Evolutionary conservation across 2,113 vertebrate genomes (phyloP).

Genomic region (Serinus canaria): DNA sequence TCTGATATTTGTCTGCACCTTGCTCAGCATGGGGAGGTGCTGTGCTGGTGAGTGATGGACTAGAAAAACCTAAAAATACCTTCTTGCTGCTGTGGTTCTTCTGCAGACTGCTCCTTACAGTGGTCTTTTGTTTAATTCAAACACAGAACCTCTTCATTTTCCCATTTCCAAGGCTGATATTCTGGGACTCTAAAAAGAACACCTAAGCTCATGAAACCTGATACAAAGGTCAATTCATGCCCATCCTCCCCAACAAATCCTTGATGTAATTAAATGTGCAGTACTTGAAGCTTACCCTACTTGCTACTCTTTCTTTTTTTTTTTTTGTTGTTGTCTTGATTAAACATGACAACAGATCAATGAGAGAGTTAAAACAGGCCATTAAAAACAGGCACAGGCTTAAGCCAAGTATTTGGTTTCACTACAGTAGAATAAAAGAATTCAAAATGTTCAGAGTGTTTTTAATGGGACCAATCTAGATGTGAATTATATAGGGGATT

Average conservation of each 20-base stretch:
- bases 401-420: not conserved
- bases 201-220: conserved; percentile 36
- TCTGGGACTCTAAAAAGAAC: not conserved
- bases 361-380: conserved; percentile 5
- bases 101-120: not conserved
- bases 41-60: not conserved
- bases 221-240: conserved; percentile 46
- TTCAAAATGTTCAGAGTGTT: not conserved
- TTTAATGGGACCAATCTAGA: not conserved
- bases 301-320: not conserved
- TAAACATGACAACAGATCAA: conserved; percentile 53
- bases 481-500: not conserved
- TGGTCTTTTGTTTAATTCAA: not conserved
- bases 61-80: not conserved
- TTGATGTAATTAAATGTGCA: conserved; percentile 44
- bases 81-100: not conserved
- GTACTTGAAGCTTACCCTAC: not conserved
- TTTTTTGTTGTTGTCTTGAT: conserved; percentile 1
- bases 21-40: not conserved
- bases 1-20: not conserved
- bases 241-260: not conserved
- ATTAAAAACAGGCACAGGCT: not conserved
- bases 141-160: not conserved
- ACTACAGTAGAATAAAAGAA: not conserved
- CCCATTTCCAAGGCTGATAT: not conserved